phyloP scores from a whole-genome alignment of 2,797 vertebrate genomes.

The Pampus argenteus region DNA sequence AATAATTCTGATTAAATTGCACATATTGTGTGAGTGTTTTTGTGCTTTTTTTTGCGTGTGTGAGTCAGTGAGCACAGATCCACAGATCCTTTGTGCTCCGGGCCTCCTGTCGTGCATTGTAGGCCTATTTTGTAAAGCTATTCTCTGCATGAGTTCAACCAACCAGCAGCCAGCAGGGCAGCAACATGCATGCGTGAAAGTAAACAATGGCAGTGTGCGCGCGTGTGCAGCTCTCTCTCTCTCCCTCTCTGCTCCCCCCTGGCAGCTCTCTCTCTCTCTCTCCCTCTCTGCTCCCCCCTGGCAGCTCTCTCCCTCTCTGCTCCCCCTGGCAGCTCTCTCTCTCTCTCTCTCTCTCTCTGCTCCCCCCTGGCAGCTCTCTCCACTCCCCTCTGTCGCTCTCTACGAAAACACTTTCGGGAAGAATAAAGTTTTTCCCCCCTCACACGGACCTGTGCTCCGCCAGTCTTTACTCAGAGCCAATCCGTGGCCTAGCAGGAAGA shows the following conservation, averaged over 20 bases:
- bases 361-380: slow-evolving; percentile 3
- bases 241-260: slow-evolving; percentile 24
- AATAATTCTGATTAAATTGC: too few relatives aligned
- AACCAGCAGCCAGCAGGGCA: background rate
- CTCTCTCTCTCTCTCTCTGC: slow-evolving; percentile 13
- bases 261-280: slow-evolving; percentile 11
- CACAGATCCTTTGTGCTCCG: slow-evolving; percentile 1
- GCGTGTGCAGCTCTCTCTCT: background rate
- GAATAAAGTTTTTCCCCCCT: slow-evolving; percentile 64
- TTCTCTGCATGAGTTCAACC: slow-evolving; percentile 40
- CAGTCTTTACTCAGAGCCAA: slow-evolving; percentile 58
- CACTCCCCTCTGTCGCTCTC: slow-evolving; percentile 22
- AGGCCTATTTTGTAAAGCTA: slow-evolving; percentile 32
- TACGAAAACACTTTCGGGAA: slow-evolving; percentile 79
- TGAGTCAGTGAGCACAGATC: background rate
- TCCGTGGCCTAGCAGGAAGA: slow-evolving; percentile 64
- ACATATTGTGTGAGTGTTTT: too few relatives aligned
- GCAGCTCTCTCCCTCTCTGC: too few relatives aligned
- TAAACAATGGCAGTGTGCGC: slow-evolving; percentile 13
- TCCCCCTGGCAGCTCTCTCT: slow-evolving; percentile 3
- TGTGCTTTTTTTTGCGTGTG: background rate
- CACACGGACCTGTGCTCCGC: slow-evolving; percentile 47
- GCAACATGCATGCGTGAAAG: background rate
- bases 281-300: background rate
- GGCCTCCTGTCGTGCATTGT: slow-evolving; percentile 16